These are phyloP conservation scores for Phrynocephalus vlangalii DNA, from an alignment of 2,797 vertebrate genomes.

Conservation along the genomic window DNA sequence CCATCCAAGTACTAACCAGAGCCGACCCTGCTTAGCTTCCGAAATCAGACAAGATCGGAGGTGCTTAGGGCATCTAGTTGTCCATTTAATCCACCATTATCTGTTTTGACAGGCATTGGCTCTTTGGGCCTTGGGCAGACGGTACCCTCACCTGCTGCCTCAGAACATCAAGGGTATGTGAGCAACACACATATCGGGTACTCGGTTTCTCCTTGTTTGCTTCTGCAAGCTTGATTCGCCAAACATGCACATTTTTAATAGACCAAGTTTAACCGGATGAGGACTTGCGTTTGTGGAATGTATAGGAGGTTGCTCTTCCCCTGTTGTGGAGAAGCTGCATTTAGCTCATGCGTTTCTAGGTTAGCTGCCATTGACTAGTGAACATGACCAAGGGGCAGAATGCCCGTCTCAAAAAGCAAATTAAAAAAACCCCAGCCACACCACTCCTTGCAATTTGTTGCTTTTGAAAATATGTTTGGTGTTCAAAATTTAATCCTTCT, in stretches of 20 bases:
- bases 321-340: background rate
- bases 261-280: background rate
- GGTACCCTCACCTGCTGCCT: background rate
- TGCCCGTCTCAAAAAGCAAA: conserved; percentile 7
- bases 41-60: too few relatives aligned
- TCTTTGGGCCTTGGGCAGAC: background rate
- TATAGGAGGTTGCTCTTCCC: background rate
- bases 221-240: background rate
- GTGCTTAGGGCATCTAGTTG: too few relatives aligned
- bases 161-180: background rate
- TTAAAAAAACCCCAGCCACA: background rate
- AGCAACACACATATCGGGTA: background rate
- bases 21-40: too few relatives aligned
- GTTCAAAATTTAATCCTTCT: background rate
- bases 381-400: conserved; percentile 5
- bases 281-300: background rate
- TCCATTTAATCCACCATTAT: too few relatives aligned
- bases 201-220: too few relatives aligned
- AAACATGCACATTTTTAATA: background rate
- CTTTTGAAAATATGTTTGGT: conserved; percentile 38
- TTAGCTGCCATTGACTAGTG: conserved; percentile 36
- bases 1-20: too few relatives aligned
- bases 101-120: background rate
- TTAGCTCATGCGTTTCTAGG: conserved; percentile 9
- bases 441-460: conserved; percentile 17